Percentiles rank a stretch among this genome's conserved stretches.
These are phyloP conservation scores for Fulmarus glacialis DNA, from an alignment of 2,113 vertebrate genomes.

Conservation along the genomic window DNA sequence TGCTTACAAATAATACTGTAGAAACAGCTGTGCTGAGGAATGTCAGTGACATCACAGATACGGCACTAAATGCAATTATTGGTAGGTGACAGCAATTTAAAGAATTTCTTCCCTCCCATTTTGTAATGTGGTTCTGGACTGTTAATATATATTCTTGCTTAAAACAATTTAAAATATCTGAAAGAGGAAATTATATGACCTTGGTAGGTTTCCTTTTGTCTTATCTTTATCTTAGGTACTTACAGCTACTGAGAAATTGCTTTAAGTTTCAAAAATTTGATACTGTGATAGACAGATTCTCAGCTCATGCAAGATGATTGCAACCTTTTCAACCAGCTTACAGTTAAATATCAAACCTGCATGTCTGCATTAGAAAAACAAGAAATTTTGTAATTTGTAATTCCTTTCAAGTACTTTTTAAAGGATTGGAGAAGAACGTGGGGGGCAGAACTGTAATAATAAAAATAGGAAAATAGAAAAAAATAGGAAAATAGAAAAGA, in stretches of 20 bases:
- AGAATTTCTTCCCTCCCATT: background rate
- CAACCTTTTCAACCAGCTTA: background rate
- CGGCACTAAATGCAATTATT: background rate
- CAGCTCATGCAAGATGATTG: background rate
- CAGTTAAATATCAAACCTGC: background rate
- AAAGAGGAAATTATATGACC: background rate
- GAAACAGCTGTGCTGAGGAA: background rate
- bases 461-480: background rate
- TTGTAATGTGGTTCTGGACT: background rate
- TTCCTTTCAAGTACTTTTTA: constrained; percentile 58
- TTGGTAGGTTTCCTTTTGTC: background rate
- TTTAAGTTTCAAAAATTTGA: constrained; percentile 20
- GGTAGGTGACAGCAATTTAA: background rate
- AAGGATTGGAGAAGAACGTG: background rate
- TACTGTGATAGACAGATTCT: background rate
- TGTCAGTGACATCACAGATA: background rate
- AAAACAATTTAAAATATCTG: background rate
- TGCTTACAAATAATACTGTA: background rate
- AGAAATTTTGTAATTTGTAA: background rate
- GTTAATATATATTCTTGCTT: background rate
- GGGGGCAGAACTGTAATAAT: background rate
- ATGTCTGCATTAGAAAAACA: background rate
- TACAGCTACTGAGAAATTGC: background rate
- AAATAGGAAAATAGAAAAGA: background rate
- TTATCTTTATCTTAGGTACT: background rate